A percentile compares a stretch with the other conserved stretches of the same genome.
Evolutionary conservation across 2,797 vertebrate species (phyloP).

Genomic region (Cryptoblepharus egeriae): DNA sequence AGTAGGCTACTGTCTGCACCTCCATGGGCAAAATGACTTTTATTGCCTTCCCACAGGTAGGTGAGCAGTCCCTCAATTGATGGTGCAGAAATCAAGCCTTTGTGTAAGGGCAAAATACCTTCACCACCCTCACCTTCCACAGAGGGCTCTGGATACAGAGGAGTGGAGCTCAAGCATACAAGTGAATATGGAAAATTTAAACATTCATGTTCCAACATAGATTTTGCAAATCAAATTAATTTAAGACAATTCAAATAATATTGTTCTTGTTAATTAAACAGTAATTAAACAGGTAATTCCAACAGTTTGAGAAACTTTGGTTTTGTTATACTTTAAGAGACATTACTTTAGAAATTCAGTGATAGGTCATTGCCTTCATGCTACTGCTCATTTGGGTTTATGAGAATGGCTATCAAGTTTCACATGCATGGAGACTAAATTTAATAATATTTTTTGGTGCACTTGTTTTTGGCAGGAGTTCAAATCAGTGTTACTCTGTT

Average conservation of each 20-base stretch:
- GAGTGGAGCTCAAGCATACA: background rate
- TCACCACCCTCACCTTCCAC: too few relatives aligned
- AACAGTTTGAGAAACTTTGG: background rate
- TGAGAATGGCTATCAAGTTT: background rate
- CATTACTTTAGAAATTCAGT: background rate
- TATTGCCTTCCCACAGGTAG: too few relatives aligned
- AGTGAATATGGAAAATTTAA: too few relatives aligned
- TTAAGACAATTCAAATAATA: background rate
- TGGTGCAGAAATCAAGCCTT: too few relatives aligned
- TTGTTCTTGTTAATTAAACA: background rate
- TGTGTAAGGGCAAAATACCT: too few relatives aligned
- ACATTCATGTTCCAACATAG: background rate
- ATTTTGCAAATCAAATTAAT: constrained; percentile 13
- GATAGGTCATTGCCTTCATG: background rate
- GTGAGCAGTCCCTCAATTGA: too few relatives aligned
- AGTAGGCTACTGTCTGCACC: too few relatives aligned
- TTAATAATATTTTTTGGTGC: constrained; percentile 3
- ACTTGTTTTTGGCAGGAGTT: constrained; percentile 37
- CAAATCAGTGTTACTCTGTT: constrained; percentile 39
- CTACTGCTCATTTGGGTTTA: background rate
- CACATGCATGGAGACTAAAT: background rate
- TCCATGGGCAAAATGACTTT: too few relatives aligned
- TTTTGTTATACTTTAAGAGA: background rate
- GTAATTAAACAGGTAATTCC: background rate
- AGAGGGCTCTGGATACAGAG: too few relatives aligned